These are phyloP conservation scores for Orchestes rusci DNA, from an alignment of 2,888 invertebrate genomes.

Conservation along the genomic window DNA sequence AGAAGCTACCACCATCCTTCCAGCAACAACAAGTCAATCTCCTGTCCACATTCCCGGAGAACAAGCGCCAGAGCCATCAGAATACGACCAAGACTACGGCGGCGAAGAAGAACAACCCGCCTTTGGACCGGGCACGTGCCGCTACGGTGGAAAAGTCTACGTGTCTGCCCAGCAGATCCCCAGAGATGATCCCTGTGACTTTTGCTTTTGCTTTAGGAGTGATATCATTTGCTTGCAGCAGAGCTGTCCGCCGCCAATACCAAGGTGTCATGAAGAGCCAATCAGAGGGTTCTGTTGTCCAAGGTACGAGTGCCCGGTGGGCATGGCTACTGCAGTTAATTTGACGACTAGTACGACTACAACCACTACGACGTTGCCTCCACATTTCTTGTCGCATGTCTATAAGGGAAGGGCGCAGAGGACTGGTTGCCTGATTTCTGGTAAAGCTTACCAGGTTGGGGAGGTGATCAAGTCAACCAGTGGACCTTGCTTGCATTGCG, in stretches of 20 bases:
- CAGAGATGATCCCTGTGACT: conserved; percentile 89
- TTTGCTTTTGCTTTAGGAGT: conserved; percentile 95
- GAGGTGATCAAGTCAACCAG: conserved; percentile 79
- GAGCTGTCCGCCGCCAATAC: conserved; percentile 90
- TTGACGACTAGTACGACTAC: conserved; percentile 82
- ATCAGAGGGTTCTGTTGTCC: conserved; percentile 94
- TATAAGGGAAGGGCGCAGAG: conserved; percentile 67
- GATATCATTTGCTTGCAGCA: conserved; percentile 93
- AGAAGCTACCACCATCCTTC: conserved; percentile 21
- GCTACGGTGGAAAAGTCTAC: conserved; percentile 83
- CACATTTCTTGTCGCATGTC: conserved; percentile 73
- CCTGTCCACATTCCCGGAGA: conserved; percentile 31
- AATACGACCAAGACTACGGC: conserved; percentile 34
- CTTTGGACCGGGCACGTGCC: conserved; percentile 82
- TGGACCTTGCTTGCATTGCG: conserved; percentile 91
- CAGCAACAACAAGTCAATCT: conserved; percentile 19
- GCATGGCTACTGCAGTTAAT: conserved; percentile 75
- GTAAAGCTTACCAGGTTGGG: conserved; percentile 77
- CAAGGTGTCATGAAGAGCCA: conserved; percentile 85
- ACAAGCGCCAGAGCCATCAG: conserved; percentile 37
- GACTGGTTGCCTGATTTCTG: conserved; percentile 80
- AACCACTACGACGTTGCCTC: conserved; percentile 77
- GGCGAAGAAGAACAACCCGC: conserved; percentile 67
- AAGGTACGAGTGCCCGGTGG: conserved; percentile 86
- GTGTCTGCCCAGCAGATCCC: conserved; percentile 94